Conservation (phyloP, 2,797 vertebrate genomes). For the Myotis myotis region DNA sequence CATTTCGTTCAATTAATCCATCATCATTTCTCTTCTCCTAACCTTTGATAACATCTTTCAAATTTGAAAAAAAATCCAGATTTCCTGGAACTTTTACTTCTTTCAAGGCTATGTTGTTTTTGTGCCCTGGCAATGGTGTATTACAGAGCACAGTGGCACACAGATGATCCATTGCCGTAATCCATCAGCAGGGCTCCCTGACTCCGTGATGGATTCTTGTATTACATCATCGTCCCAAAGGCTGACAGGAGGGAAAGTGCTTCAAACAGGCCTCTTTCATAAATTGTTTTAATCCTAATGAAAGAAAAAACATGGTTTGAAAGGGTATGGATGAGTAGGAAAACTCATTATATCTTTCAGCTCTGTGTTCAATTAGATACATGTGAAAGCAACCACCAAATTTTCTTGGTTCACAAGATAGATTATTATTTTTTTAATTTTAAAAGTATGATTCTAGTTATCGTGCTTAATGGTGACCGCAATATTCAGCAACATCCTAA, state of each 20-base stretch:
- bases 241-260: conserved; percentile 60
- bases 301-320: conserved; percentile 43
- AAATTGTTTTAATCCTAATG: conserved; percentile 64
- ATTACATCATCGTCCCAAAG: conserved; percentile 43
- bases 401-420: neutral
- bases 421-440: conserved; percentile 6
- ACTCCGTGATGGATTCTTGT: neutral
- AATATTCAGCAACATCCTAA: neutral
- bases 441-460: neutral
- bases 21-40: neutral
- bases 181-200: neutral
- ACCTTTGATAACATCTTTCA: neutral
- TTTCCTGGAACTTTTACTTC: neutral
- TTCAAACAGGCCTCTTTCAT: conserved; percentile 51
- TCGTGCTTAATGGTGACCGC: neutral
- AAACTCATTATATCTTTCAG: conserved; percentile 49
- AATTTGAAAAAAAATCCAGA: neutral
- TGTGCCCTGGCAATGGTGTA: neutral
- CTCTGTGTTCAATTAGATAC: neutral
- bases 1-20: neutral
- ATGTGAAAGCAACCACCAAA: neutral
- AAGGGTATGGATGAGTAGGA: neutral
- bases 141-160: neutral
- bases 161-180: neutral
- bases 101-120: neutral